Evolutionary conservation across 2,797 vertebrate species (phyloP).

Genomic region (Hypotaenidia okinawae): DNA sequence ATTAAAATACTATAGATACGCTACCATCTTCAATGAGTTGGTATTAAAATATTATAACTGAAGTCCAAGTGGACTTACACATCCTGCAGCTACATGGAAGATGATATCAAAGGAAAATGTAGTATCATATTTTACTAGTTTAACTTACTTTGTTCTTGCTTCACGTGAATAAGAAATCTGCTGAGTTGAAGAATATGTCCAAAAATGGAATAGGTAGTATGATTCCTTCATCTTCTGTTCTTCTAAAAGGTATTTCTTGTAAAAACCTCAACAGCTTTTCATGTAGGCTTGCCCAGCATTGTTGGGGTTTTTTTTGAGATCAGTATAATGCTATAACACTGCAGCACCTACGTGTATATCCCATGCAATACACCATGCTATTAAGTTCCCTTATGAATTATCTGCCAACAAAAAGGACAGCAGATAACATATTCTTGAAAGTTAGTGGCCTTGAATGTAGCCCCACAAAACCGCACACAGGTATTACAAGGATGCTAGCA

Average conservation of each 20-base stretch:
- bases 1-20: neutral
- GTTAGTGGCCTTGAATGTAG: neutral
- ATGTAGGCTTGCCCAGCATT: neutral
- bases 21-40: neutral
- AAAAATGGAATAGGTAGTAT: neutral
- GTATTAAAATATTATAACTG: neutral
- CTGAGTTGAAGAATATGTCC: neutral
- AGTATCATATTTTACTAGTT: neutral
- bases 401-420: neutral
- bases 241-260: neutral
- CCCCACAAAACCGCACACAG: neutral
- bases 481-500: neutral
- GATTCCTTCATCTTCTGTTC: neutral
- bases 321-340: rapidly evolving
- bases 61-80: neutral
- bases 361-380: neutral
- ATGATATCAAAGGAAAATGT: neutral
- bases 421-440: neutral
- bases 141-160: neutral
- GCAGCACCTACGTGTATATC: neutral
- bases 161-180: neutral
- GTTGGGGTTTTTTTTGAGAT: neutral
- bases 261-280: neutral
- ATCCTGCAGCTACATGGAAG: neutral
- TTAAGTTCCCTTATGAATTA: neutral